Evolutionary conservation across 2,888 invertebrate species (phyloP).

Genomic region (Pemphredon lugubris): DNA sequence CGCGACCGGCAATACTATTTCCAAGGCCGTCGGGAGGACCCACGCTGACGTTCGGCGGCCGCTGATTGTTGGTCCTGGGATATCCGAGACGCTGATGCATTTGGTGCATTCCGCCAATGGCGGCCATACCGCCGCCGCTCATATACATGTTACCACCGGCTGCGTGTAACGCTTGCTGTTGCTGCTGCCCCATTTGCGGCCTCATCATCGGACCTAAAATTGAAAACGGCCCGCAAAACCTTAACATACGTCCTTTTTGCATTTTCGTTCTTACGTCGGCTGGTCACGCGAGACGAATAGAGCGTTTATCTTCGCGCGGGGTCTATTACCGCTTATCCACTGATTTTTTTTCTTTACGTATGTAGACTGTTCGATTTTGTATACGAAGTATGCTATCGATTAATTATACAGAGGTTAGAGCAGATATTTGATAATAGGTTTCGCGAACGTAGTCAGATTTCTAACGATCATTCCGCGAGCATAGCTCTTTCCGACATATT

Average conservation of each 20-base stretch:
- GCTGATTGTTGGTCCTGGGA: constrained; percentile 82
- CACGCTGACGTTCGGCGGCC: constrained; percentile 84
- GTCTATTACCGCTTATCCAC: too few relatives aligned
- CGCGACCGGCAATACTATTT: constrained; percentile 82
- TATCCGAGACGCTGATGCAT: constrained; percentile 80
- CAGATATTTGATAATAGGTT: too few relatives aligned
- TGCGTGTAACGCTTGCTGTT: constrained; percentile 81
- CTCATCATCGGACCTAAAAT: constrained; percentile 86
- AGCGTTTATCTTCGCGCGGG: too few relatives aligned
- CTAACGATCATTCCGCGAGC: too few relatives aligned
- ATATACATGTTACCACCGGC: constrained; percentile 81
- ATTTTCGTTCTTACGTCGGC: not conserved
- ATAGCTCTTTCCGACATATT: too few relatives aligned
- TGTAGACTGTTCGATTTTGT: too few relatives aligned
- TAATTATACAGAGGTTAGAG: too few relatives aligned
- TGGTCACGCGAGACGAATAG: too few relatives aligned
- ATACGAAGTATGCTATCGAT: too few relatives aligned
- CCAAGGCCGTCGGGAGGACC: constrained; percentile 83
- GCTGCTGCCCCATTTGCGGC: constrained; percentile 84
- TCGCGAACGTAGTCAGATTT: too few relatives aligned
- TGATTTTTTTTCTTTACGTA: too few relatives aligned
- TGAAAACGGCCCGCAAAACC: constrained; percentile 7
- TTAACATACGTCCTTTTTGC: not conserved
- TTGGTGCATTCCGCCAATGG: constrained; percentile 80
- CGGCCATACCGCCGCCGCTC: constrained; percentile 79